Evolutionary conservation across 2,888 invertebrate genomes (phyloP), one percentile per base, ranked within the genome.

Genomic region (Callyntrura sp.): DNA sequence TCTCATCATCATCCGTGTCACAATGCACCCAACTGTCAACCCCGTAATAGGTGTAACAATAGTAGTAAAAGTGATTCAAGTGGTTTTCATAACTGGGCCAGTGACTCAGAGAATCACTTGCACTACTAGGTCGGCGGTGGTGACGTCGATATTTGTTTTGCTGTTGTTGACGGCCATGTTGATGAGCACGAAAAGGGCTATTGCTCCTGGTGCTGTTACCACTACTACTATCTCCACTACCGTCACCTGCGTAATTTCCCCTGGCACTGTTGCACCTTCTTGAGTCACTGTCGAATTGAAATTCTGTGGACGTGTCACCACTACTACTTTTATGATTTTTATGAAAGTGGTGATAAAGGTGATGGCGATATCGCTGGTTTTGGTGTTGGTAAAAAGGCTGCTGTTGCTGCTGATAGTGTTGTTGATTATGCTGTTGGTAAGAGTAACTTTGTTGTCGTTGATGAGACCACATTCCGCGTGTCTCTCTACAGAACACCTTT

Each of bases 1-100:
- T 89, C 79, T 89, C 89, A 89, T 89, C 89, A 89, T 89, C 89
- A 57, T 89, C 89, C 68, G 89, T 89, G 73, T 89, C 85, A 85
- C 89, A 89, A 85, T 89, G 89, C 85, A 89, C 89, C 89, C 89
- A 89, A 89, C 89, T 89, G 85, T 89, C 89, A 89, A 89, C 89
- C 23, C 89, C 89, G 43, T 89, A 89, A 57, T 89, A 89, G 81
- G 85, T 81, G 81, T 89, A 89, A 73, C 88, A 88, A 89, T 85
- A 89, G 85, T 85, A 89, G 89, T 89, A 89, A 85, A 89, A 84
- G 51, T 84, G 89, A 60, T 89, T 89, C 89, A 89, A 89, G 85
- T 89, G 89, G 89, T 57, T 89, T 85, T 89, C 89, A 73, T 85
- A 89, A 85, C 89, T 89, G 8, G 89, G 85, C 89, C 89, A 89